phyloP scores from a whole-genome alignment of 2,113 vertebrate genomes.

The Climacteris rufus region DNA sequence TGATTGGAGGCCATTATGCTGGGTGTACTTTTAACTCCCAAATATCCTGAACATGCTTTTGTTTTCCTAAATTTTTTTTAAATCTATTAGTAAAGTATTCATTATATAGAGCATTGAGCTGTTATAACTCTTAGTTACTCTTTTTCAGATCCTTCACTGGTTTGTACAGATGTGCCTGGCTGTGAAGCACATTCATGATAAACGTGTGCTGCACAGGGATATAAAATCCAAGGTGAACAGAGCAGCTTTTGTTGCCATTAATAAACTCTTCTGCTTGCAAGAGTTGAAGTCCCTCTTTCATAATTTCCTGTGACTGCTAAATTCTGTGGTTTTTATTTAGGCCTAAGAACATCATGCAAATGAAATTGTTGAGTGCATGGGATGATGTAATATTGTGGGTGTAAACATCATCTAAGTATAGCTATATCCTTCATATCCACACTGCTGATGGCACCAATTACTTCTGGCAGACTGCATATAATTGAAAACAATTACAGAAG shows the following conservation, averaged over 20 bases:
- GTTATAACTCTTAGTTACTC: not conserved
- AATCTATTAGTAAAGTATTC: not conserved
- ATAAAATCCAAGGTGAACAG: constrained; percentile 90
- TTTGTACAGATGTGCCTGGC: constrained; percentile 90
- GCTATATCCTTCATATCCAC: not conserved
- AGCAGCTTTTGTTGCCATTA: not conserved
- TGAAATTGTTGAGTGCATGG: not conserved
- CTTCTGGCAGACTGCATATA: not conserved
- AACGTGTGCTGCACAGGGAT: constrained; percentile 87
- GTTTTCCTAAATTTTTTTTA: not conserved
- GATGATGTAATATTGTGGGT: not conserved
- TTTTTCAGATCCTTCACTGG: constrained; percentile 85
- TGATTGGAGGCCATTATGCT: not conserved
- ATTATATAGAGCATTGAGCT: not conserved
- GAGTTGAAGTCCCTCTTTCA: not conserved
- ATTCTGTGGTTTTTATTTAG: not conserved
- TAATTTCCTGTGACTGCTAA: not conserved
- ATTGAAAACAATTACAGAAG: not conserved
- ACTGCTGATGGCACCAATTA: not conserved
- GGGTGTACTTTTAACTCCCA: not conserved
- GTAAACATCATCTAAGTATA: not conserved
- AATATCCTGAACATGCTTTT: not conserved
- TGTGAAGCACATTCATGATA: constrained; percentile 86
- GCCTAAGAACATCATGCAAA: not conserved
- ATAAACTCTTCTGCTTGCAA: not conserved